Conservation (phyloP, 2,888 invertebrate genomes). For the Mythimna loreyi region DNA sequence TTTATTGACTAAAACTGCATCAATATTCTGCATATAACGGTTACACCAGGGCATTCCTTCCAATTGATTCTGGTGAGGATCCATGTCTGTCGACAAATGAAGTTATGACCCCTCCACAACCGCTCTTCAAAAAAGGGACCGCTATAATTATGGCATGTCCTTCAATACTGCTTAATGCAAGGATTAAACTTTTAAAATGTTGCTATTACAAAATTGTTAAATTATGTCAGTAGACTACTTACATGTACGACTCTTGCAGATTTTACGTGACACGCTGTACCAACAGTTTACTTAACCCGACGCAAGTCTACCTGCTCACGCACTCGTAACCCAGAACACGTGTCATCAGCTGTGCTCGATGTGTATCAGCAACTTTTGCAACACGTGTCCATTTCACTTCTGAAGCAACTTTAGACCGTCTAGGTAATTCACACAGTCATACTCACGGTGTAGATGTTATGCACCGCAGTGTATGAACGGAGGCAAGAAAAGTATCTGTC, state of each 20-base stretch:
- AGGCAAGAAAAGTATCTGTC: not conserved
- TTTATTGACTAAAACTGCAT: no score
- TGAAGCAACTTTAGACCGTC: slow-evolving; percentile 20
- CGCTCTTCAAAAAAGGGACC: no score
- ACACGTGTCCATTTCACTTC: slow-evolving; percentile 21
- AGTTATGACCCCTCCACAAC: no score
- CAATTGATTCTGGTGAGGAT: no score
- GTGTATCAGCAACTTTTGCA: slow-evolving; percentile 43
- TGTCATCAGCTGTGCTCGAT: slow-evolving; percentile 42
- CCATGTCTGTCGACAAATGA: no score
- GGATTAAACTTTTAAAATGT: not conserved
- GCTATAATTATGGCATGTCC: no score
- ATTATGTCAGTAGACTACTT: not conserved
- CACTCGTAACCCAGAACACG: slow-evolving; percentile 42
- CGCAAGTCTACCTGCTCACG: slow-evolving; percentile 12
- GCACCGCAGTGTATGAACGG: not conserved
- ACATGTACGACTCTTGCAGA: not conserved
- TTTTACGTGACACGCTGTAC: not conserved
- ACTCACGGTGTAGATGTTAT: not conserved
- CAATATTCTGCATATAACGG: no score
- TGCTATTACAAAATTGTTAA: slow-evolving; percentile 2
- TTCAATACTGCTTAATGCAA: no score
- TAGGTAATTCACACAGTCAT: slow-evolving; percentile 21
- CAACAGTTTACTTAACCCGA: slow-evolving; percentile 14
- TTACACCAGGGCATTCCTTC: no score